Percentiles rank a stretch among this genome's conserved stretches.
Evolutionary conservation across 2,797 vertebrate genomes (phyloP).

Genomic region (Hypotaenidia okinawae): DNA sequence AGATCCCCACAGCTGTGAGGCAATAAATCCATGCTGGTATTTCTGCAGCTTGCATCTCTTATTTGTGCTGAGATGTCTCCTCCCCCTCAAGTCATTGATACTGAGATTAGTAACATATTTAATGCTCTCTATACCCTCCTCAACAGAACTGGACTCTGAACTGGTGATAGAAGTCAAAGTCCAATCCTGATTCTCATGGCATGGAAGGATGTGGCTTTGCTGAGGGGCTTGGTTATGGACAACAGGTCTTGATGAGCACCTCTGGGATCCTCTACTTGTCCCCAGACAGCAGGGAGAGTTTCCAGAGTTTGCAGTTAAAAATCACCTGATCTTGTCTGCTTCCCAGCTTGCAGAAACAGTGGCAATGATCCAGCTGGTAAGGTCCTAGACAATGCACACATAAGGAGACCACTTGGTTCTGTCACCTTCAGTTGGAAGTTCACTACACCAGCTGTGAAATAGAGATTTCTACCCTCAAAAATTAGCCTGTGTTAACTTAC

Average conservation of each 20-base stretch:
- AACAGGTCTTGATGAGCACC: neutral
- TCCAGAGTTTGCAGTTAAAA: neutral
- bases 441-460: neutral
- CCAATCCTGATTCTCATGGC: neutral
- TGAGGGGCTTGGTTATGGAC: neutral
- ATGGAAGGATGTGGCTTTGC: neutral
- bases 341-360: neutral
- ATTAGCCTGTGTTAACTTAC: neutral
- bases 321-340: neutral
- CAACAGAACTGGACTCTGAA: neutral
- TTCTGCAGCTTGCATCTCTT: neutral
- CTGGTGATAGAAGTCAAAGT: neutral
- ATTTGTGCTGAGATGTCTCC: neutral
- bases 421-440: neutral
- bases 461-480: neutral
- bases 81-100: neutral
- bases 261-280: neutral
- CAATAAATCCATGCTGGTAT: neutral
- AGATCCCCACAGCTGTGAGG: neutral
- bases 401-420: neutral
- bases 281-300: neutral
- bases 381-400: neutral
- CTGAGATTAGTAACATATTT: neutral
- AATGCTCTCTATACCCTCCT: neutral
- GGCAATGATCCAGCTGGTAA: neutral